Conservation (phyloP, 2,113 vertebrate genomes). For the Chamaetylas fuelleborni region DNA sequence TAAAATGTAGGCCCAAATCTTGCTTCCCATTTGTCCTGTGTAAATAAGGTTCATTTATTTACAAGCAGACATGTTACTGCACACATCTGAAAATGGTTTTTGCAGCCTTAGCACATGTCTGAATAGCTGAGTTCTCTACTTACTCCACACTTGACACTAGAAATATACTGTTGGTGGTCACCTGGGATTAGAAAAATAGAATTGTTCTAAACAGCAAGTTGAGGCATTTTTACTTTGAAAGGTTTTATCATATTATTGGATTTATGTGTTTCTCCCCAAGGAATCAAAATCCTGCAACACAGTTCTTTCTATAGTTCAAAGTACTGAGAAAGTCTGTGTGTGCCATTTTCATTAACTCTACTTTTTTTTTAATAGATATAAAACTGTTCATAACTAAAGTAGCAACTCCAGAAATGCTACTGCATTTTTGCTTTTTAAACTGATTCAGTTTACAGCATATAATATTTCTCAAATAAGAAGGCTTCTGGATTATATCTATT, state of each 20-base stretch:
- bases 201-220: not conserved
- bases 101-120: not conserved
- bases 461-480: not conserved
- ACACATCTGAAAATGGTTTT: not conserved
- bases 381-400: not conserved
- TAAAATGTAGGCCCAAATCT: not conserved
- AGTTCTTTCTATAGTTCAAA: not conserved
- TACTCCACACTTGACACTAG: not conserved
- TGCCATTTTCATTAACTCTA: not conserved
- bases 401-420: not conserved
- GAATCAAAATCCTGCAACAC: not conserved
- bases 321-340: not conserved
- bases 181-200: not conserved
- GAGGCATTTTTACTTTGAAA: not conserved
- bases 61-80: not conserved
- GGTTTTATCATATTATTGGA: not conserved
- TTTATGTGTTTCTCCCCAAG: not conserved
- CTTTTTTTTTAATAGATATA: not conserved
- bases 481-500: not conserved
- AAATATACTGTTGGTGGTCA: not conserved
- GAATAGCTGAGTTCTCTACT: not conserved
- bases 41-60: not conserved
- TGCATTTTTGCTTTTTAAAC: not conserved
- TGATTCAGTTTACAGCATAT: not conserved
- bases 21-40: not conserved